Conservation (phyloP, 2,797 vertebrate species). For the Clarias platycephalus region DNA sequence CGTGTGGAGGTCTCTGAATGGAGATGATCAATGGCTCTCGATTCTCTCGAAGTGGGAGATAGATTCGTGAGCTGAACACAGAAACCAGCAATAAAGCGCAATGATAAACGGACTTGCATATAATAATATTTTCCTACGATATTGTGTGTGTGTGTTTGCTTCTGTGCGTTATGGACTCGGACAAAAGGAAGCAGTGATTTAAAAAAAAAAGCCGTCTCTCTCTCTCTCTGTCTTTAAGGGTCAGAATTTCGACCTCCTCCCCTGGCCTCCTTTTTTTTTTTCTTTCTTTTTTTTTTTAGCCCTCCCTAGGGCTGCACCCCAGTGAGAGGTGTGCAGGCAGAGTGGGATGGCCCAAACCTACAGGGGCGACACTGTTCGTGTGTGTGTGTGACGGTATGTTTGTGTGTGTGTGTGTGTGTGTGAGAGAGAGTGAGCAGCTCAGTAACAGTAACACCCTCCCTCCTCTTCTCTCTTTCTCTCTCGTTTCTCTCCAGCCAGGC, state of each 20-base stretch:
- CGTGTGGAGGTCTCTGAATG: slow-evolving; percentile 34
- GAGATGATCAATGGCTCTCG: slow-evolving; percentile 37
- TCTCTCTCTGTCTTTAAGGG: slow-evolving; percentile 52
- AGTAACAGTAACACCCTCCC: slow-evolving; percentile 78
- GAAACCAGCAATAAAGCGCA: background rate
- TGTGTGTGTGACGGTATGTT: slow-evolving; percentile 27
- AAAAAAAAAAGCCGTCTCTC: background rate
- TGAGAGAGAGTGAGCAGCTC: slow-evolving; percentile 71
- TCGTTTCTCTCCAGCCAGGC: slow-evolving; percentile 67
- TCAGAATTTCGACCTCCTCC: slow-evolving; percentile 53
- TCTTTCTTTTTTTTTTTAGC: slow-evolving; percentile 56
- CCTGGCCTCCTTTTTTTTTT: slow-evolving; percentile 54
- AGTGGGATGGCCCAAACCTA: slow-evolving; percentile 71
- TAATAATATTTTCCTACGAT: background rate
- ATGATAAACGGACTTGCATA: background rate
- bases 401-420: slow-evolving; percentile 25
- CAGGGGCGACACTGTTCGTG: slow-evolving; percentile 36
- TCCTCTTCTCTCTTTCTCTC: slow-evolving; percentile 50
- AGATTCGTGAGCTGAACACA: background rate
- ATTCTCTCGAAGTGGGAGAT: slow-evolving; percentile 16
- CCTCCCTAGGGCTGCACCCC: slow-evolving; percentile 58
- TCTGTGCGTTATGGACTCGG: background rate
- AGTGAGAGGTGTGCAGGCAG: slow-evolving; percentile 67
- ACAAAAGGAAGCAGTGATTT: background rate
- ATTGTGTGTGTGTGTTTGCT: background rate